Conservation (phyloP, 2,113 vertebrate species). For the Tursiops truncatus region DNA sequence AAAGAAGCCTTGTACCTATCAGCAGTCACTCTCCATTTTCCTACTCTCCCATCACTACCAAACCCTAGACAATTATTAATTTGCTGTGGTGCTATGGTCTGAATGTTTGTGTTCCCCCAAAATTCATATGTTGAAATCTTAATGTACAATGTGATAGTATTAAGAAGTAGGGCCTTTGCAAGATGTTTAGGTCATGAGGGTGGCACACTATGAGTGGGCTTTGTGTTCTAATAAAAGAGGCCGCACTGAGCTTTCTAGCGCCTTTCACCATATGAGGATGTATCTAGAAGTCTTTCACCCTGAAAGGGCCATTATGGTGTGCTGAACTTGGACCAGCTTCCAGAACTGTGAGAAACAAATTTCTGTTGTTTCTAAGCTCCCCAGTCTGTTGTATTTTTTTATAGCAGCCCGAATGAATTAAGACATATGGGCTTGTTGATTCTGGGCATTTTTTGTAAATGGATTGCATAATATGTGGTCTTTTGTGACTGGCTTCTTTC, state of each 20-base stretch:
- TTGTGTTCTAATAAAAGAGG: neutral
- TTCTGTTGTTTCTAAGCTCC: neutral
- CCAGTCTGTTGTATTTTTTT: neutral
- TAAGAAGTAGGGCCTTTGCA: neutral
- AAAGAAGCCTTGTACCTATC: neutral
- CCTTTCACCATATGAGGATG: neutral
- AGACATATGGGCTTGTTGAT: neutral
- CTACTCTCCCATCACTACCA: neutral
- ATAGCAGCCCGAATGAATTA: neutral
- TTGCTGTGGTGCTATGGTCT: neutral
- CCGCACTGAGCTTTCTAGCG: neutral
- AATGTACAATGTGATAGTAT: no score
- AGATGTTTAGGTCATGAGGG: neutral
- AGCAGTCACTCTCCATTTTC: neutral
- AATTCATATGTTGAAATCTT: neutral
- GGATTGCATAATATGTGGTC: neutral
- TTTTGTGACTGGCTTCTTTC: neutral
- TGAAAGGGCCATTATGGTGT: neutral
- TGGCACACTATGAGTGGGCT: neutral
- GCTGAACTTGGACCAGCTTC: neutral
- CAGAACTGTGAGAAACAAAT: neutral
- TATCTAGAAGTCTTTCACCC: neutral
- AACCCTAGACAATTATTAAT: neutral
- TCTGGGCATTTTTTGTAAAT: neutral
- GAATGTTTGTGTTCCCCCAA: neutral